These are phyloP conservation scores for Caenorhabditis imperialis DNA, from an alignment of 2,888 invertebrate genomes.

Conservation along the genomic window DNA sequence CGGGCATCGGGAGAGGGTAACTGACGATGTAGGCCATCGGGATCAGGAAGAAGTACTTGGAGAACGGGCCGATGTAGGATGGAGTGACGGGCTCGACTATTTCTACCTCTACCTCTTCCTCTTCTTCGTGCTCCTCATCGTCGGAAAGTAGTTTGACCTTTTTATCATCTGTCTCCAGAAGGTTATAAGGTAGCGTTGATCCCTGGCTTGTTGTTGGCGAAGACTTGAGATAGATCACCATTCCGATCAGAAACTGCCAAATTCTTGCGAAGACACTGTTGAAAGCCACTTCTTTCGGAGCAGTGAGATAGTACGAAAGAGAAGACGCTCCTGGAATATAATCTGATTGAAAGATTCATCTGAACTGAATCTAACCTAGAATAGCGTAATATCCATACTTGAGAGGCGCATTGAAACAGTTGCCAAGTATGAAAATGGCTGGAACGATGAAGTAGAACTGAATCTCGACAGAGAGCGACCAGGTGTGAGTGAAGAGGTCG, in stretches of 20 bases:
- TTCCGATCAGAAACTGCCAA: constrained; percentile 58
- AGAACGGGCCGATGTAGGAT: constrained; percentile 26
- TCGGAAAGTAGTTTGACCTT: background rate
- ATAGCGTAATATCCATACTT: constrained; percentile 15
- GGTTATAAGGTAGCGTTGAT: constrained; percentile 6
- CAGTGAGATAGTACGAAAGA: background rate
- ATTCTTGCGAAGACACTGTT: constrained; percentile 53
- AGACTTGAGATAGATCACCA: constrained; percentile 28
- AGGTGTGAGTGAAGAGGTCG: constrained; percentile 65
- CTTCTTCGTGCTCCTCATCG: constrained; percentile 11
- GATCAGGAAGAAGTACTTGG: constrained; percentile 33
- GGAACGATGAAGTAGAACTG: constrained; percentile 65
- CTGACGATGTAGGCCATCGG: constrained; percentile 32
- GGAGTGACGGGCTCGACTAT: background rate
- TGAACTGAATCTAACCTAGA: constrained; percentile 8
- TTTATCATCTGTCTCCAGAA: constrained; percentile 13
- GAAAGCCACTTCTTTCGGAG: constrained; percentile 19
- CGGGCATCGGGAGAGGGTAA: no score
- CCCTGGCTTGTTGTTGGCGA: background rate
- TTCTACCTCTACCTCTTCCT: background rate
- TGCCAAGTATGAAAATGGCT: constrained; percentile 39
- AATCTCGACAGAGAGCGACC: constrained; percentile 64
- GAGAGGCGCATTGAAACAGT: background rate
- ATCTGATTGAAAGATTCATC: no score
- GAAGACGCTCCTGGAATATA: no score